Evolutionary conservation across 2,797 vertebrate species (phyloP).

Genomic region (Meda fulgida): DNA sequence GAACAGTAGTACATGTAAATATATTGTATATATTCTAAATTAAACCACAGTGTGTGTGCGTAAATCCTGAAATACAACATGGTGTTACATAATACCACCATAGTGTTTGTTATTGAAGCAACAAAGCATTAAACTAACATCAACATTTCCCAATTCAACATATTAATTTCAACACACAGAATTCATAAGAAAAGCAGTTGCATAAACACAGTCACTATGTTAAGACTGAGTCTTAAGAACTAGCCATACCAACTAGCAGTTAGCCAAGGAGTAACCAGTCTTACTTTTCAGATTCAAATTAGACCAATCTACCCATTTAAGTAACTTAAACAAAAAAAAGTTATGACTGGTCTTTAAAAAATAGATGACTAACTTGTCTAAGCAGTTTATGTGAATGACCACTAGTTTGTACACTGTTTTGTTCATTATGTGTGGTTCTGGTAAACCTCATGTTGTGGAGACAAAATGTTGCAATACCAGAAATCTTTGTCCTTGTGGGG

Average conservation of each 20-base stretch:
- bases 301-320: neutral
- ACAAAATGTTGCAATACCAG: too few species aligned
- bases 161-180: neutral
- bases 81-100: neutral
- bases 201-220: neutral
- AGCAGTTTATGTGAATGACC: too few species aligned
- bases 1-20: neutral
- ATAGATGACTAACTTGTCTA: neutral
- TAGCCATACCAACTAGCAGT: neutral
- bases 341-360: neutral
- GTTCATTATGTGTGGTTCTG: neutral
- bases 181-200: neutral
- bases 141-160: neutral
- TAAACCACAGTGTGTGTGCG: too few species aligned
- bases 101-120: slow-evolving; percentile 4
- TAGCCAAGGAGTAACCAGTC: neutral
- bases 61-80: neutral
- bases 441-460: too few species aligned
- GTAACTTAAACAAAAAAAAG: too few species aligned
- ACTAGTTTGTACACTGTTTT: too few species aligned
- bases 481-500: too few species aligned
- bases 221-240: neutral
- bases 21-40: too few species aligned
- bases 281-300: neutral
- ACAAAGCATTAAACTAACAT: neutral